Base-by-base conservation (phyloP, 2,113 vertebrate species). In the Psettodes erumei region DNA sequence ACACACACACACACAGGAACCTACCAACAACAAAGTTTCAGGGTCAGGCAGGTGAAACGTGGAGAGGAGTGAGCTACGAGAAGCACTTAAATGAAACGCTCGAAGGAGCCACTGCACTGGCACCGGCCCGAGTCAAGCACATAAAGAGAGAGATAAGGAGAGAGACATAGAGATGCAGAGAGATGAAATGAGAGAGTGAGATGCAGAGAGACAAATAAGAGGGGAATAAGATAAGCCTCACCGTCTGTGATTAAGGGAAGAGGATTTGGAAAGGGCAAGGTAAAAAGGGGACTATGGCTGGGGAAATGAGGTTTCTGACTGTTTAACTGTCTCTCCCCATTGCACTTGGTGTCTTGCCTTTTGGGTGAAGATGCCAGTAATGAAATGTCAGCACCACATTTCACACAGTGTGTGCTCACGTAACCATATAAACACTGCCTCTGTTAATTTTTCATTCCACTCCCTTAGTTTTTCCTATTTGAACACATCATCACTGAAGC, bases 61-160 rank as follows among this genome's bases (percentile, higher is more conserved):
- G 70, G 15, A 43, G 70, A 81, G 65, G 54, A 79, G 59, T 47
- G 62, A 69, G 63, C 61, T 21, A 70, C 71, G 28, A 45, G 81
- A 69, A 58, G 45, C 59, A 58, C 75, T 78, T 78, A 70, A 86
- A 83, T 89, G 75, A 84, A 88, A 87, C 50, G 38, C 62, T 79
- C 2, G 0, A 35, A 64, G 63, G 68, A 70, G 54, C 71, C 55
- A 66, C 50, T 72, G 65, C 62, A 77, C 30, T 74, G 51, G 71
- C 81, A 82, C 32, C 23, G 37, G 67, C 71, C 60, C 23, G 59
- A 54, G 77, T 70, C 61, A 69, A 74, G 67, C 35, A 50, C 47
- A 78, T 76, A 79, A 65, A 62, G 61, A 80, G 56, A 74, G 15
- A 58, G 53, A 79, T 32, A 48, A 16, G 55, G 62, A 35, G 51